Conservation (phyloP, 2,113 vertebrate genomes). For the Ptyas mucosa region DNA sequence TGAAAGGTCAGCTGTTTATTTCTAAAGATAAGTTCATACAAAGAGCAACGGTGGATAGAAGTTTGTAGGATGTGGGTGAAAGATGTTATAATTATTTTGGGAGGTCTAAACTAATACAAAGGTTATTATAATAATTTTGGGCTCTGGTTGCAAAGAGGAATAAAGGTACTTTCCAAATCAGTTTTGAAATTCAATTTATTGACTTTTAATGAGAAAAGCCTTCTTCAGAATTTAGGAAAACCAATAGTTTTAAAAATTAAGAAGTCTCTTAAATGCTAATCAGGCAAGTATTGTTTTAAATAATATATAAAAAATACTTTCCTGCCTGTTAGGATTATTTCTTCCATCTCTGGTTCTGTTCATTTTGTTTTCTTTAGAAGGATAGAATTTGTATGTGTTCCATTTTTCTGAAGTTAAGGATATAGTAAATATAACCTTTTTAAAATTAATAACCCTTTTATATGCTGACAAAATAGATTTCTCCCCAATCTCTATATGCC, state of each 20-base stretch:
- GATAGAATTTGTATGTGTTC: background rate
- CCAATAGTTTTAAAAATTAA: background rate
- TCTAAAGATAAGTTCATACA: background rate
- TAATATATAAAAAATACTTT: background rate
- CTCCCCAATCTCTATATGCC: background rate
- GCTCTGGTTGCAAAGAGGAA: background rate
- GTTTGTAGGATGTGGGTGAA: background rate
- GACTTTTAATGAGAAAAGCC: background rate
- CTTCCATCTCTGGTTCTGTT: background rate
- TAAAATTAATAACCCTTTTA: background rate
- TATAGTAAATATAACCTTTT: background rate
- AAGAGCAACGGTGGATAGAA: background rate
- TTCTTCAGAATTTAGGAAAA: background rate
- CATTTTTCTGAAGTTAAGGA: background rate
- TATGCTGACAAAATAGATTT: background rate
- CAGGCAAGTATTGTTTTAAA: background rate
- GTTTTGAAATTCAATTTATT: background rate
- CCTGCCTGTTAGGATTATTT: background rate
- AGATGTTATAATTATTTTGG: background rate
- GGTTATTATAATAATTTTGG: background rate
- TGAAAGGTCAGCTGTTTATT: background rate
- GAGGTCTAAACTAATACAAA: background rate
- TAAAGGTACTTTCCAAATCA: background rate
- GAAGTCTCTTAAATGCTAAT: background rate
- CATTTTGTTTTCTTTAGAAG: constrained; percentile 5